Evolutionary conservation across 1,140 invertebrate genomes (phyloP), one percentile per base, ranked within the genome.

Genomic region (Tyrophagus putrescentiae): DNA sequence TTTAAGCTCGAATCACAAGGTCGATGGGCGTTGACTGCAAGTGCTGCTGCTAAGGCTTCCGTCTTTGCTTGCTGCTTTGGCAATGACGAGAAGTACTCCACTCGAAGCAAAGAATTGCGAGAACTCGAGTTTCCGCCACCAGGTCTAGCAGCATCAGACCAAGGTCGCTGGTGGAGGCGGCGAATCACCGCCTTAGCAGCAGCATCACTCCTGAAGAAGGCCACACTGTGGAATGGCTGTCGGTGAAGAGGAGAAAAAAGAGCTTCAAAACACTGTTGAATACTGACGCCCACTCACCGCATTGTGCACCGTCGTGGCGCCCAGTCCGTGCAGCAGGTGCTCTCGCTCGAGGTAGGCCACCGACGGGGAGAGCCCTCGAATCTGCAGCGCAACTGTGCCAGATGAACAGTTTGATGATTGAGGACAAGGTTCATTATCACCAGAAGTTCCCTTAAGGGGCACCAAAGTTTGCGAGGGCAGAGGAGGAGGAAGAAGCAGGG

Each of bases 1-100:
- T 54, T 54, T n/a, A 54, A 34, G n/a, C 13, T 32, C n/a, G 3
- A 32, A 54, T 54, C 52, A 31, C 52, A 54, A 23, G 39, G 31
- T 34, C 13, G 13, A 54, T 54, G 52, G 39, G 16, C 13, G 3
- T 13, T 13, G 11, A 54, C 13, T 34, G 11, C 11, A 13, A 31
- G 52, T 34, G 25, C n/a, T 48, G 23, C 45, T n/a, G n/a, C n/a
- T n/a, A n/a, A n/a, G n/a, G n/a, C n/a, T n/a, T n/a, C n/a, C n/a
- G n/a, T n/a, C n/a, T n/a, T n/a, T n/a, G n/a, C n/a, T n/a, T n/a
- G n/a, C n/a, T n/a, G n/a, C n/a, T n/a, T n/a, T n/a, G n/a, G n/a
- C n/a, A n/a, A n/a, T n/a, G n/a, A n/a, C n/a, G n/a, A n/a, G n/a
- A n/a, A n/a, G n/a, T n/a, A n/a, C n/a, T n/a, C n/a, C n/a, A n/a